phyloP scores from a whole-genome alignment of 2,113 vertebrate species.

The Geococcyx californianus region DNA sequence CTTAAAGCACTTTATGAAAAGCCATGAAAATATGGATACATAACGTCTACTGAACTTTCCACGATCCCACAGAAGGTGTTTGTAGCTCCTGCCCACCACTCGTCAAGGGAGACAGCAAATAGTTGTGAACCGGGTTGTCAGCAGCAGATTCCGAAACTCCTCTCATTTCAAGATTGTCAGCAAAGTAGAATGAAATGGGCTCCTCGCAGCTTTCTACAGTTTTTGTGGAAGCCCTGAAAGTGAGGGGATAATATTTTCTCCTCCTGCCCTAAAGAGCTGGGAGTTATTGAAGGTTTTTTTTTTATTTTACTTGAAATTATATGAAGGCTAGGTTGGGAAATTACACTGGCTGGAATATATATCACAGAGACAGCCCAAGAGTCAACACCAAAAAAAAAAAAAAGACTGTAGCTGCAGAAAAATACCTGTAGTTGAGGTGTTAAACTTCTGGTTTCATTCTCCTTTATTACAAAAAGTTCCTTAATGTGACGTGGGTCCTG shows the following conservation, averaged over 20 bases:
- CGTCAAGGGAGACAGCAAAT: background rate
- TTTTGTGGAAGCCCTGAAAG: background rate
- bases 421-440: background rate
- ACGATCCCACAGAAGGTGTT: background rate
- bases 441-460: background rate
- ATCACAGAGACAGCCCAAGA: background rate
- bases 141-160: background rate
- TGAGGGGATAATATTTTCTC: background rate
- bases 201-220: background rate
- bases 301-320: background rate
- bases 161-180: background rate
- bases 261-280: background rate
- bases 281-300: background rate
- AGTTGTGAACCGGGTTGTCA: background rate
- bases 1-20: slow-evolving; percentile 11
- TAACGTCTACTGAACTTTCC: background rate
- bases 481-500: background rate
- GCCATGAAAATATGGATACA: background rate
- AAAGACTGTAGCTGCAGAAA: background rate
- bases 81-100: background rate
- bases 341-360: background rate
- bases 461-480: background rate
- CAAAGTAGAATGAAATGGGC: background rate
- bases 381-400: background rate
- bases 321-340: background rate